These are phyloP conservation scores for Ceuthmochares aereus DNA, from an alignment of 2,113 vertebrate species.

Conservation along the genomic window DNA sequence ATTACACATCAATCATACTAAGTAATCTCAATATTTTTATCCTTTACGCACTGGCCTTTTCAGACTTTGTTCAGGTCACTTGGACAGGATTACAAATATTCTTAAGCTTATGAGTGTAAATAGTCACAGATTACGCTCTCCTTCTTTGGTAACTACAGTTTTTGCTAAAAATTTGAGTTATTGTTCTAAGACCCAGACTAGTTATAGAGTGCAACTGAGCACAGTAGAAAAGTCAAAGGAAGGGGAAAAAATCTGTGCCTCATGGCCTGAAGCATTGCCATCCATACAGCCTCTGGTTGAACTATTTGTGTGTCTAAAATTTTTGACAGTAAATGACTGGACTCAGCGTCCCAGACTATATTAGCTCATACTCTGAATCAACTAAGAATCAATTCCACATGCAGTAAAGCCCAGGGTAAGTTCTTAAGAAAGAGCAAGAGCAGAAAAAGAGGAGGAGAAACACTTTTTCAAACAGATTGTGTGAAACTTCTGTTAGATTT, in stretches of 20 bases:
- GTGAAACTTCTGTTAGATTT: neutral
- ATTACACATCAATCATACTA: neutral
- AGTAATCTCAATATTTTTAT: neutral
- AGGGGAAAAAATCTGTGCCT: neutral
- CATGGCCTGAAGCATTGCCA: neutral
- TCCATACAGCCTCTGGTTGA: neutral
- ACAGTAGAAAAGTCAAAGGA: neutral
- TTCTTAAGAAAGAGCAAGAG: neutral
- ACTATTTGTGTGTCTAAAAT: rapidly evolving
- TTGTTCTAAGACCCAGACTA: neutral
- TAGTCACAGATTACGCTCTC: neutral
- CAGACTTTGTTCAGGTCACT: neutral
- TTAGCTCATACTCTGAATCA: neutral
- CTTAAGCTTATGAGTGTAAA: neutral
- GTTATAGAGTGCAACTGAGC: neutral
- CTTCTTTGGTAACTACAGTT: neutral
- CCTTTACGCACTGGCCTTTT: neutral
- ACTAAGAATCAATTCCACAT: neutral
- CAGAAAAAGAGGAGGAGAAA: neutral
- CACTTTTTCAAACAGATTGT: neutral
- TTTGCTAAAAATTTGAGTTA: neutral
- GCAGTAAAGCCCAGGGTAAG: neutral
- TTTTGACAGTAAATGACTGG: neutral
- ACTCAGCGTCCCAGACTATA: neutral
- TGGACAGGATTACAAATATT: neutral